Evolutionary conservation across 2,888 invertebrate genomes (phyloP).

Genomic region (Sabatieria punctata): DNA sequence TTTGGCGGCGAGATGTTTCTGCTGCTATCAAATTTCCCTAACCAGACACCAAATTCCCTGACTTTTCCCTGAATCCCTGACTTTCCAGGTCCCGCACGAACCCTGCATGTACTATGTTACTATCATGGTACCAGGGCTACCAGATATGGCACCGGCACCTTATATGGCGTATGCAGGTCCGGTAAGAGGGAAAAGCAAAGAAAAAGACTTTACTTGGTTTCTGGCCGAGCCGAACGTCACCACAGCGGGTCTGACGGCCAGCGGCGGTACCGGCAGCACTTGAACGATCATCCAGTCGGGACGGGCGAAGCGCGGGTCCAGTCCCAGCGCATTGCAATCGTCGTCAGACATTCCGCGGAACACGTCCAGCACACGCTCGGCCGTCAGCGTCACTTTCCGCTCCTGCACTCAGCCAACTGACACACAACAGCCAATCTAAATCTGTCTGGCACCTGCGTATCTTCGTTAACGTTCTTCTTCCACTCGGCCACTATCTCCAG

Average conservation of each 20-base stretch:
- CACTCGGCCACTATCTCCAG: constrained; percentile 90
- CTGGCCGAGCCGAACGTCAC: constrained; percentile 98
- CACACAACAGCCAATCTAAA: neutral
- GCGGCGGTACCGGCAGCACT: constrained; percentile 86
- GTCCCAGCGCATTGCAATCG: constrained; percentile 64
- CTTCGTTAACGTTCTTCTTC: constrained; percentile 88
- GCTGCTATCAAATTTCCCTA: too few species aligned
- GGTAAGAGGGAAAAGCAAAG: too few species aligned
- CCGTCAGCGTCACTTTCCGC: constrained; percentile 75
- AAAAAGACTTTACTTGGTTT: constrained; percentile 46
- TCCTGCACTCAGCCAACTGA: constrained; percentile 45
- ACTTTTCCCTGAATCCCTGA: too few species aligned
- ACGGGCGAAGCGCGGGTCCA: constrained; percentile 72
- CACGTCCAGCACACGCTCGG: constrained; percentile 92
- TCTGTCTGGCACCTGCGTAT: constrained; percentile 52
- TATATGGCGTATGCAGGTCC: too few species aligned
- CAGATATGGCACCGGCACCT: too few species aligned
- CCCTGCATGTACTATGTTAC: too few species aligned
- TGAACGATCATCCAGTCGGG: constrained; percentile 99
- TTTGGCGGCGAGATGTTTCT: too few species aligned
- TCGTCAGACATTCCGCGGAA: constrained; percentile 83
- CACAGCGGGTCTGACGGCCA: constrained; percentile 88
- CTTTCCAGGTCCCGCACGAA: too few species aligned
- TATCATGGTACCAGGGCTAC: too few species aligned
- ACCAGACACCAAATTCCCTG: too few species aligned